These are phyloP conservation scores for Drosophila chauvacae DNA, from an alignment of 1,140 invertebrate genomes.

Conservation along the genomic window DNA sequence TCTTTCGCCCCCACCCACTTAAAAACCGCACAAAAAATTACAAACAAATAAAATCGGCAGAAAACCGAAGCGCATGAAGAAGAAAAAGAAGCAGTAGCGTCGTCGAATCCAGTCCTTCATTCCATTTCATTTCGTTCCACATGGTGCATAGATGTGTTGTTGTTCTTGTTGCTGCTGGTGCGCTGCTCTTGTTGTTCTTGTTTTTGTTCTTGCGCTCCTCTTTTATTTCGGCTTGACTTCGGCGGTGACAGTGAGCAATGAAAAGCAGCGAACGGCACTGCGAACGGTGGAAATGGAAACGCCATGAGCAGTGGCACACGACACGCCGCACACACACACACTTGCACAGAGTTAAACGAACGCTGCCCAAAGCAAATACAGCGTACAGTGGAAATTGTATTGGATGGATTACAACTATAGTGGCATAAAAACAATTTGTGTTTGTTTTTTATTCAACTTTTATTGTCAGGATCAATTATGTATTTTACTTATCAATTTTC, in stretches of 20 bases:
- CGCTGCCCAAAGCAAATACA: constrained; percentile 38
- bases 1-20: background rate
- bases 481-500: background rate
- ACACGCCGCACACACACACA: constrained; percentile 56
- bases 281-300: constrained; percentile 45
- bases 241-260: constrained; percentile 69
- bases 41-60: constrained; percentile 52
- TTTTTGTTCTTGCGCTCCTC: constrained; percentile 38
- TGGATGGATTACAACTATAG: background rate
- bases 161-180: constrained; percentile 19
- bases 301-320: constrained; percentile 69
- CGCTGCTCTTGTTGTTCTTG: constrained; percentile 22
- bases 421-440: no score
- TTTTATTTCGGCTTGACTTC: constrained; percentile 55
- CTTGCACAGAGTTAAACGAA: constrained; percentile 23
- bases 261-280: constrained; percentile 47
- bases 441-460: background rate
- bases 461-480: background rate
- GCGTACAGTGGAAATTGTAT: constrained; percentile 9
- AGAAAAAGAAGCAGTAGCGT: constrained; percentile 30
- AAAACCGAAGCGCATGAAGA: constrained; percentile 27
- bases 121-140: constrained; percentile 74
- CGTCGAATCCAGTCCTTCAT: constrained; percentile 53
- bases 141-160: constrained; percentile 47
- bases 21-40: constrained; percentile 35